Evolutionary conservation across 2,888 invertebrate species (phyloP), one percentile per base, ranked within the genome.

Genomic region (Lithophane ornitopus): DNA sequence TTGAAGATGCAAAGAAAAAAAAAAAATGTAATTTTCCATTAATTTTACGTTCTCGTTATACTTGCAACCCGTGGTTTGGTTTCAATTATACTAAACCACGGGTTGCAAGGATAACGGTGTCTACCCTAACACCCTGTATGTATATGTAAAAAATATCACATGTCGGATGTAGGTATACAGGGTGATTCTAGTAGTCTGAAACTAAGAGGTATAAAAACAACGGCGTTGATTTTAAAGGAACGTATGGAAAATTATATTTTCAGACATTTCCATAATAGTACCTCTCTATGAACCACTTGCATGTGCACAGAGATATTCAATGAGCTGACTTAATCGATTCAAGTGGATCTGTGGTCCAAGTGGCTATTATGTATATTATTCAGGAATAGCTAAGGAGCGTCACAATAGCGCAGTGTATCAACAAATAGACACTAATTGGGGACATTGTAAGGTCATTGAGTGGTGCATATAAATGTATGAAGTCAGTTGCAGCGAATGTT

Each of bases 401-500:
- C 80, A 86, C 75, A 82, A 85, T 82, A 67, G 78, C 71, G 46
- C 70, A 67, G 74, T 87, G 78, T 81, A 84, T 86, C 84, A 87
- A 84, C 86, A 91, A 85, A 85, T 73, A 63, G 71, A 70, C 74
- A 74, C 84, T 85, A 89, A 87, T 86, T 88, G 85, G 84, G 80
- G 81, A 85, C 84, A 80, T 85, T 82, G 84, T 85, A 82, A 85
- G 78, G 84, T 78, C 69, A 82, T 87, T 82, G 72, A 70, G 75
- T 54, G 77, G 70, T 80, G 71, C 71, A 82, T 80, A 82, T 86
- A 85, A 56, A 58, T 67, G 0, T 26, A 79, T 74, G 69, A 28
- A 34, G 61, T 41, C 34, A 28, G 11, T 39, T 66, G 54, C 26
- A 62, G n/a, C 3, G 26, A 26, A 73, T 58, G 6, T 71, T 59